Conservation (phyloP, 2,113 vertebrate species). For the Oreotrochilus melanogaster region DNA sequence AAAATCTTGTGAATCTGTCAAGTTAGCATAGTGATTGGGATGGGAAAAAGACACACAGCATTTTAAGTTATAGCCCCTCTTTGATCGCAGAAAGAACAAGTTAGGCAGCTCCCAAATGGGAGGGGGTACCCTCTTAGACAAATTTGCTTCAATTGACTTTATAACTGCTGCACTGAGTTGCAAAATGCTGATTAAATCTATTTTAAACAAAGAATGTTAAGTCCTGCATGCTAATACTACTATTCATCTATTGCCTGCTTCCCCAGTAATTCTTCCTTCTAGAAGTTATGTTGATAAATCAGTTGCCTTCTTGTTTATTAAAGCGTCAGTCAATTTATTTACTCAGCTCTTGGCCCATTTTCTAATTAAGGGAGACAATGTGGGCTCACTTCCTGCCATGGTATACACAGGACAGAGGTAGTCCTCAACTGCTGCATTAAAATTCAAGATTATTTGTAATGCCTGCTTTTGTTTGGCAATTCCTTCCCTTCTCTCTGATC, state of each 20-base stretch:
- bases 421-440: background rate
- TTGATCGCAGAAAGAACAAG: background rate
- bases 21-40: background rate
- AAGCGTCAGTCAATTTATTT: constrained; percentile 21
- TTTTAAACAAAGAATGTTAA: background rate
- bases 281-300: constrained; percentile 46
- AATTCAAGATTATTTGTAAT: constrained; percentile 15
- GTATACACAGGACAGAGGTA: constrained; percentile 3
- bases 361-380: constrained; percentile 55
- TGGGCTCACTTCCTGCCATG: constrained; percentile 22
- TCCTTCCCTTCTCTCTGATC: background rate
- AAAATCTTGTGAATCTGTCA: background rate
- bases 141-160: background rate
- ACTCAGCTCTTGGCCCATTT: constrained; percentile 45
- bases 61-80: background rate
- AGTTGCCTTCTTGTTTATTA: constrained; percentile 30
- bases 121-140: background rate
- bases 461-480: background rate
- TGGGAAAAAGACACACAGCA: background rate
- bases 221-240: background rate
- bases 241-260: background rate
- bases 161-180: background rate
- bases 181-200: constrained; percentile 16
- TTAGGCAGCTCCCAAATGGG: background rate
- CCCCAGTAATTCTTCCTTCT: background rate